Percentiles rank a stretch among this genome's conserved stretches.
Conservation (phyloP, 2,888 invertebrate genomes). For the Stegophylla sp. region DNA sequence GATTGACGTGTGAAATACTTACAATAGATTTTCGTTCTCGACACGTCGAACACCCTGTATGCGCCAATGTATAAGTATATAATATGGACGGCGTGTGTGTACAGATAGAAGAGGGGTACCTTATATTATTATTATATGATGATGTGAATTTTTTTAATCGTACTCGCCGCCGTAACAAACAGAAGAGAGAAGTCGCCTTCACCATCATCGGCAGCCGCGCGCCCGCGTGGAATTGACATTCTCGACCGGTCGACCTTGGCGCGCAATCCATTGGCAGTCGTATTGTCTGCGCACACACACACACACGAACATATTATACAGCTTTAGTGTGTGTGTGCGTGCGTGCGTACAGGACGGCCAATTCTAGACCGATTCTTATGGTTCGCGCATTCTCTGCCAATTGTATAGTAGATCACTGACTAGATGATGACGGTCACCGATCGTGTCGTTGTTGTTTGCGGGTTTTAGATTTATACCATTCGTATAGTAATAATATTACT, state of each 20-base stretch:
- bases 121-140: no score
- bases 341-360: conserved; percentile 16
- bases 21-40: conserved; percentile 9
- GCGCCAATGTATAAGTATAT: no score
- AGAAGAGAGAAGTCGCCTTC: conserved; percentile 36
- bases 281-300: conserved; percentile 48
- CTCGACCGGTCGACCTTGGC: conserved; percentile 58
- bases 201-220: background rate
- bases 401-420: conserved; percentile 19
- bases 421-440: no score
- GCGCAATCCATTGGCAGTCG: conserved; percentile 37
- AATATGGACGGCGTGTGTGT: no score
- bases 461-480: background rate
- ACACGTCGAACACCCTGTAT: background rate
- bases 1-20: background rate
- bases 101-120: conserved; percentile 26
- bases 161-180: conserved; percentile 4
- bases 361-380: conserved; percentile 13
- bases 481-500: no score
- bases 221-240: conserved; percentile 54
- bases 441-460: conserved; percentile 16
- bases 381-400: background rate
- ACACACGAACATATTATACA: no score
- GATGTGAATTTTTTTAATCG: conserved; percentile 55
- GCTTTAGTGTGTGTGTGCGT: no score